Base-by-base conservation (phyloP, 1,140 invertebrate species). In the Papilio dardanus region DNA sequence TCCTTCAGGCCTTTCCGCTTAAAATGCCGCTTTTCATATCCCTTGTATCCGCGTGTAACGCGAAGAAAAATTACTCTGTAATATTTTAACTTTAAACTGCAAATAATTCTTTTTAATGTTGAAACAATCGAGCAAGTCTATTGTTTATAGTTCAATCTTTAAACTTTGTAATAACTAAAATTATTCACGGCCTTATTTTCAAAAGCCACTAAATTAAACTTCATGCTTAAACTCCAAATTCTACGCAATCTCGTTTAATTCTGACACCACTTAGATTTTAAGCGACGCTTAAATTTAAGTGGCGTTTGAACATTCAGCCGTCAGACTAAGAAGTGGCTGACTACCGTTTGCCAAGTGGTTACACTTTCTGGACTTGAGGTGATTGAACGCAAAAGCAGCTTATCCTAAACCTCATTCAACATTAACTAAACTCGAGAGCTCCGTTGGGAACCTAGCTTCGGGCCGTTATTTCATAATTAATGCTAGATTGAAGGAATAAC, bases 1-100 rank as follows among this genome's bases (percentile, higher is more conserved):
- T 69, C 67, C 33, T 21, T 69, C 8, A 69, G 35, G 67, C 19
- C 35, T 66, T 33, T 66, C 65, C 65, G 31, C 30, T 66, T 66
- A 66, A 66, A 35, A 66, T 66, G 4, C 30, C 31, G 30, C 65
- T 33, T 66, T 66, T 66, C 30, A 19, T 33, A 28, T 12, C 24
- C 54, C 24, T 28, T 62, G 21, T 62, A 62, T 24, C 21, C 10
- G 54, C 14, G 54, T 24, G 1, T 24, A 24, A 24, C 3, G 50
- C 24, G 10, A 28, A 28, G 2, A 28, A 62, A 62, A 28, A 62
- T 28, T 14, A 50, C 46, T 21, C 19, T n/a, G 1, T 0, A 50
- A 24, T 50, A n/a, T 50, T 19, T 50, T 19, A 6, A 21, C n/a
- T 37, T 37, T n/a, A n/a, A n/a, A n/a, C n/a, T n/a, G n/a, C n/a